Evolutionary conservation across 2,888 invertebrate genomes (phyloP).

Genomic region (Heliconius cydno): DNA sequence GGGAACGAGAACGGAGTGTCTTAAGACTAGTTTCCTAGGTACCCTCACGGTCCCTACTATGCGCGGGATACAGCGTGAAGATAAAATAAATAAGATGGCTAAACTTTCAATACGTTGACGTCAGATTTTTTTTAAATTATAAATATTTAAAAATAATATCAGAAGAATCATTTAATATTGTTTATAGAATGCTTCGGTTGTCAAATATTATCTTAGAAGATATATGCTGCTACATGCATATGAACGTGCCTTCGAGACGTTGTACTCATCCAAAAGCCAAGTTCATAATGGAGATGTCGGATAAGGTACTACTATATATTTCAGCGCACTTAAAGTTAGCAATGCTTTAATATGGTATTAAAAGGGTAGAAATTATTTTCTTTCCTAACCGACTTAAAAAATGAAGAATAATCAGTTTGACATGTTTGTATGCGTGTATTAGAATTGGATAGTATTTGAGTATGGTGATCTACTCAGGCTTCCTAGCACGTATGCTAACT

Average conservation of each 20-base stretch:
- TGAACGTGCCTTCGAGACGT: slow-evolving; percentile 63
- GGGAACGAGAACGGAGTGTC: too few relatives aligned
- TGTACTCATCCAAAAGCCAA: slow-evolving; percentile 63
- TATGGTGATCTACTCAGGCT: not conserved
- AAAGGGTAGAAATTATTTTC: not conserved
- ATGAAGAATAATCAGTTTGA: not conserved
- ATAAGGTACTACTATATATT: slow-evolving; percentile 62
- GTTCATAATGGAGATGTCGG: slow-evolving; percentile 76
- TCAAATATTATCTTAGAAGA: slow-evolving; percentile 72
- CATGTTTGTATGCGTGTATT: not conserved
- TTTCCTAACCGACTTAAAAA: not conserved
- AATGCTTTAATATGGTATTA: not conserved
- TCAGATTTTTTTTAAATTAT: not conserved
- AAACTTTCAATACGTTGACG: not conserved
- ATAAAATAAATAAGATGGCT: not conserved
- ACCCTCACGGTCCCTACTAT: too few relatives aligned
- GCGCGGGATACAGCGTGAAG: too few relatives aligned
- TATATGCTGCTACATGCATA: slow-evolving; percentile 64
- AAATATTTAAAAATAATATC: not conserved
- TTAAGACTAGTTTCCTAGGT: too few relatives aligned
- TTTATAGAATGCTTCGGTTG: slow-evolving; percentile 69
- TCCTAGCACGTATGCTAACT: not conserved
- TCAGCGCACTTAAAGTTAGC: not conserved
- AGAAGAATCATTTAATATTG: too few relatives aligned
- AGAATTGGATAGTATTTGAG: not conserved